phyloP scores from a whole-genome alignment of 1,140 invertebrate species.

The Heliothis subflexa region DNA sequence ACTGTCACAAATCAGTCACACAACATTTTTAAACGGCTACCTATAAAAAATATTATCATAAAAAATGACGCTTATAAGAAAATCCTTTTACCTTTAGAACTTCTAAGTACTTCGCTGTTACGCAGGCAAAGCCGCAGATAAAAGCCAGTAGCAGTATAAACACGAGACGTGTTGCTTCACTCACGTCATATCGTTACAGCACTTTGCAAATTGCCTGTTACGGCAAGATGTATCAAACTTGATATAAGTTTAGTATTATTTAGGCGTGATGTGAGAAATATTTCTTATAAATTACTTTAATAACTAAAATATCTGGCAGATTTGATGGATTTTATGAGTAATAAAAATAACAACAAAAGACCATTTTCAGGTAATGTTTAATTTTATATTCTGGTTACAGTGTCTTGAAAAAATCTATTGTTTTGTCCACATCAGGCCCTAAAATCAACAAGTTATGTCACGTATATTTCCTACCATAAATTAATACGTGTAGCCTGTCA shows the following conservation, averaged over 20 bases:
- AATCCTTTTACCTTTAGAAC: no score
- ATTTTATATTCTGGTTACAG: not conserved
- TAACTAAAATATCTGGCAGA: no score
- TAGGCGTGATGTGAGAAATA: not conserved
- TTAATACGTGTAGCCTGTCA: not conserved
- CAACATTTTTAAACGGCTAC: no score
- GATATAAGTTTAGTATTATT: not conserved
- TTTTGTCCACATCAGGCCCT: no score
- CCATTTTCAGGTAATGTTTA: not conserved
- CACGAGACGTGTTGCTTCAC: conserved; percentile 12
- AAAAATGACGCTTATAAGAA: no score
- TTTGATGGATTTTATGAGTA: no score
- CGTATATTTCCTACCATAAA: not conserved
- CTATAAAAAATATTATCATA: no score
- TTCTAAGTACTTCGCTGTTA: no score
- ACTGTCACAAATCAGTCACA: no score
- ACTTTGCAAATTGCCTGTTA: conserved; percentile 34
- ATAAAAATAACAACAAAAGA: no score
- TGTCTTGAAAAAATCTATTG: not conserved
- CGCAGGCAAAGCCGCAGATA: no score
- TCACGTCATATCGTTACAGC: conserved; percentile 11
- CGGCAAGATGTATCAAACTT: not conserved
- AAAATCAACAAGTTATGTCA: no score
- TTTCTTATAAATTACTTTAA: not conserved
- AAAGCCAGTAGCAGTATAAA: not conserved